Conservation (phyloP, 2,888 invertebrate genomes). For the Leistus spinibarbis region DNA sequence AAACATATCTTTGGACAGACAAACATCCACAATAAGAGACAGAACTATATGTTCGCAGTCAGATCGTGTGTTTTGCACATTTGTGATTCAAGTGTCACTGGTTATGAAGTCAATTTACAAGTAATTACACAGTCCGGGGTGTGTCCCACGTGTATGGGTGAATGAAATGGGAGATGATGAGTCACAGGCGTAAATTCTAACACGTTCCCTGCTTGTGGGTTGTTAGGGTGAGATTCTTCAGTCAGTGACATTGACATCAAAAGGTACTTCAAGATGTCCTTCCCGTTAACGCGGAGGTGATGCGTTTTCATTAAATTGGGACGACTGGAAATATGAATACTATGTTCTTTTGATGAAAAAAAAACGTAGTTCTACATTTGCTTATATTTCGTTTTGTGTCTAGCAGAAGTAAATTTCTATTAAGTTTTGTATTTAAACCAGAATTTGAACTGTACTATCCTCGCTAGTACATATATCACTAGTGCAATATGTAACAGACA, state of each 20-base stretch:
- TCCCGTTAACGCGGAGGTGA: neutral
- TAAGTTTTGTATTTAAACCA: too few relatives aligned
- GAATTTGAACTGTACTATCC: too few relatives aligned
- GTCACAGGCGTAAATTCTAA: neutral
- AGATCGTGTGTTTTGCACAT: neutral
- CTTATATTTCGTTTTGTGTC: too few relatives aligned
- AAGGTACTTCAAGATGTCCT: too few relatives aligned
- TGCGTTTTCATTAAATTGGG: neutral
- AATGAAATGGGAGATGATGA: neutral
- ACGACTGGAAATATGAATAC: neutral
- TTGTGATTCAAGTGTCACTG: conserved; percentile 54
- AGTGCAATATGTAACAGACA: too few relatives aligned
- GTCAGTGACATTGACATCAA: neutral
- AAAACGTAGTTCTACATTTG: too few relatives aligned
- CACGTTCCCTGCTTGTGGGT: neutral
- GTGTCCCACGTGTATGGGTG: neutral
- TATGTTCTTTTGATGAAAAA: neutral
- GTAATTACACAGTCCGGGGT: conserved; percentile 50
- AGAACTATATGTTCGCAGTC: neutral
- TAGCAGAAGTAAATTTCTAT: too few relatives aligned
- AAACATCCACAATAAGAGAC: neutral
- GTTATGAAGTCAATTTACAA: conserved; percentile 57
- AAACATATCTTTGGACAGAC: neutral
- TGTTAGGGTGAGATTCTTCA: neutral
- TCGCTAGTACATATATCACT: too few relatives aligned